Base-by-base conservation (phyloP, 2,888 invertebrate genomes). In the Chironomus tentans region DNA sequence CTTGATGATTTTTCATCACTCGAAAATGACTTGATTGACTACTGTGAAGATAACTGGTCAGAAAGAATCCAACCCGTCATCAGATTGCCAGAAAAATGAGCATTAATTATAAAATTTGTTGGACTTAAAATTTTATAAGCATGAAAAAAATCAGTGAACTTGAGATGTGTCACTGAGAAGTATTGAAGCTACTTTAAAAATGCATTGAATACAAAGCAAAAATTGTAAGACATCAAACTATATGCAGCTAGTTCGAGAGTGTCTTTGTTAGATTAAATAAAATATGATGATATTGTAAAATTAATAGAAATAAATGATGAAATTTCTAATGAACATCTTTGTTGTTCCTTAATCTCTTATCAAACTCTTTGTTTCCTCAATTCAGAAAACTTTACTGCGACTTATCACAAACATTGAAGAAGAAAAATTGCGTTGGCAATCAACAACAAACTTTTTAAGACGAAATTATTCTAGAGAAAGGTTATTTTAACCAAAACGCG, bases 41-140 rank as follows among this genome's bases (percentile, higher is more conserved):
- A 89, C 81, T 91, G 91, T 80, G 90, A 91, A 80, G 86, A 86
- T 77, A 88, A 87, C 77, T 87, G 90, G 86, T 89, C 88, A 78
- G 86, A 87, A 79, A 85, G 87, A 48, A 87, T 88, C 78, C 85
- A 87, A 78, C 90, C 90, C 77, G 87, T 91, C 76, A 86, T 91
- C 78, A 87, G 89, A 82, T 82, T 91, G 71, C 91, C 91, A 2
- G 87, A 86, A 80, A 87, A 88, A 85, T 88, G 88, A 87, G 84
- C 13, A 24, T 10, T 65, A 5, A 12, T 18, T 3, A 18, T 18
- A 56, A 65, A 65, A 65, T 3, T 21, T 65, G 6, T 12, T 24
- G 24, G 65, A 21, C 10, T 24, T 0, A 13, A 24, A 65, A 12
- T 12, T 65, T 12, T 3, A 4, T 13, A 15, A 56, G 3, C n/a